phyloP scores from a whole-genome alignment of 1,140 invertebrate species.

The Helicoverpa armigera region DNA sequence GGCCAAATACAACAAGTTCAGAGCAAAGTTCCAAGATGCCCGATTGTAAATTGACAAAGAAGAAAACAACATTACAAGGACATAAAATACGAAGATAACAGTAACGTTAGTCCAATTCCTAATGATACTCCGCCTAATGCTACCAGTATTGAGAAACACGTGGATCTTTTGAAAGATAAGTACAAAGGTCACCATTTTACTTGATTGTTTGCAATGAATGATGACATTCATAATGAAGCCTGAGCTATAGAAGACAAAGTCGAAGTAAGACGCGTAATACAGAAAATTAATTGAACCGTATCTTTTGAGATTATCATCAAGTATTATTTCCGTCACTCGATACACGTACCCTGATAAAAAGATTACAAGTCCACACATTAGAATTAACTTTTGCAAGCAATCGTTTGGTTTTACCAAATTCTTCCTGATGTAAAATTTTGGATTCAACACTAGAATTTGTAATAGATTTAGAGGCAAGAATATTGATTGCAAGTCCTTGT shows the following conservation, averaged over 20 bases:
- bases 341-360: background rate
- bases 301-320: background rate
- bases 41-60: background rate
- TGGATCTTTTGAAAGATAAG: background rate
- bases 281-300: background rate
- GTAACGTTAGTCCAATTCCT: background rate
- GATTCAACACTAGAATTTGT: constrained; percentile 16
- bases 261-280: background rate
- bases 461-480: constrained; percentile 31
- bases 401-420: constrained; percentile 16
- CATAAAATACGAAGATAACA: background rate
- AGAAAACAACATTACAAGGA: background rate
- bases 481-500: constrained; percentile 19
- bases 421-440: constrained; percentile 30
- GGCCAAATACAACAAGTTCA: background rate
- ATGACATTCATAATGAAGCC: background rate
- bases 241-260: background rate
- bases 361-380: background rate
- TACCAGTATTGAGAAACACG: background rate
- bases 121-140: background rate
- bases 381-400: background rate
- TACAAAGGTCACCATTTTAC: background rate
- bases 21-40: background rate
- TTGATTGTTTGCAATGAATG: background rate
- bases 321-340: background rate